Evolutionary conservation across 2,113 vertebrate species (phyloP), one percentile per base, ranked within the genome.

Genomic region (Ophiodon elongatus): DNA sequence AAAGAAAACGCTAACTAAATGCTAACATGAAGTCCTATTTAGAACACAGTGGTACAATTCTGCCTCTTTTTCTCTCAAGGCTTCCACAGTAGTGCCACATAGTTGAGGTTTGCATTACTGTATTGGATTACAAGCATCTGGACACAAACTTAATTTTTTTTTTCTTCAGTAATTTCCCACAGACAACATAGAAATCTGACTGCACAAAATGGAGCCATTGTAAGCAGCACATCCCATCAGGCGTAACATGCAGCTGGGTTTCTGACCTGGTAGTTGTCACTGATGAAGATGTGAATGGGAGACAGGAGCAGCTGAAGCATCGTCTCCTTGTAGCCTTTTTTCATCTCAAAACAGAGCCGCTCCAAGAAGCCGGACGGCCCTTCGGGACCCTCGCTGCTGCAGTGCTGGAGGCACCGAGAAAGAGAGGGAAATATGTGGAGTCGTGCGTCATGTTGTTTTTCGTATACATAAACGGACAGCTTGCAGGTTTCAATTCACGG

Each of bases 331-430:
- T 98, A 98, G 52, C 97, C 96, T 87, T 99, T 99, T 88, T 99
- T 99, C 98, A 99, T 99, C 93, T 99, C 98, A 60, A 99, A 99
- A 76, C 98, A 99, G 0, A 99, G 88, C 15, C 97, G 96, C 92
- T 99, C 98, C 93, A 99, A 88, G 88, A 97, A 99, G 78, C 96
- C 98, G 5, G 97, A 96, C 4, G 98, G 98, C 62, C 97, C 98
- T 79, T 99, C 97, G 0, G 97, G 97, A 69, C 97, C 97, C 90
- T 99, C 98, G 50, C 95, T 95, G 89, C 96, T 96, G 91, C 97
- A 98, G 68, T 99, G 98, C 98, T 99, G 79, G 31, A 87, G 90
- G 14, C 29, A 27, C 8, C 0, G 1, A 35, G 31, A 52, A 47
- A 64, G 57, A 9, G 10, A 47, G 47, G 47, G 37, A 73, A 59